phyloP scores from a whole-genome alignment of 2,797 vertebrate species.

The Lerista edwardsae region DNA sequence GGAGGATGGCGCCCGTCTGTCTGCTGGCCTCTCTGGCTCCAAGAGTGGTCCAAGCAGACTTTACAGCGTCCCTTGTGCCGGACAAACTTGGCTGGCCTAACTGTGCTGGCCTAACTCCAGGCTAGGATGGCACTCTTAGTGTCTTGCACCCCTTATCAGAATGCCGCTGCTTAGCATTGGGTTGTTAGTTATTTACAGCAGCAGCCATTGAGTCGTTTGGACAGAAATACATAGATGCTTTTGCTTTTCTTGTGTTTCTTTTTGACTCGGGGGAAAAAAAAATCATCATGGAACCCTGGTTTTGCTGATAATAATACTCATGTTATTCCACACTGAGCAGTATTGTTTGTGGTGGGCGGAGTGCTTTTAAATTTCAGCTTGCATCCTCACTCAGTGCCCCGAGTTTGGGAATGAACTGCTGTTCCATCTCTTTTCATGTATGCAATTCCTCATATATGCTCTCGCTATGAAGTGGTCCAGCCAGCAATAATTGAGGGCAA shows the following conservation, averaged over 20 bases:
- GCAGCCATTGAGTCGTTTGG: neutral
- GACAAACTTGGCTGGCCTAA: too few species aligned
- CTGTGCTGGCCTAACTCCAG: too few species aligned
- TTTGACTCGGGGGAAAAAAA: neutral
- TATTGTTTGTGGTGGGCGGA: neutral
- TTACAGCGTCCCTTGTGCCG: too few species aligned
- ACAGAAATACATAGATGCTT: neutral
- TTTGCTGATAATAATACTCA: neutral
- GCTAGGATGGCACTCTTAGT: too few species aligned
- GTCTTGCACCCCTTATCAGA: too few species aligned
- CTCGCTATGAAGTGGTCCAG: constrained; percentile 20
- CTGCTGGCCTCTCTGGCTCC: too few species aligned
- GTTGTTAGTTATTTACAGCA: neutral
- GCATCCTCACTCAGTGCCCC: neutral
- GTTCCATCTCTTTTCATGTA: constrained; percentile 22
- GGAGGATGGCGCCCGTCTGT: too few species aligned
- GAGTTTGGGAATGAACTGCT: neutral
- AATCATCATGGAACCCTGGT: neutral
- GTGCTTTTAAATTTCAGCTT: neutral
- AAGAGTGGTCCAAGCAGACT: too few species aligned
- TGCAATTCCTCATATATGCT: neutral
- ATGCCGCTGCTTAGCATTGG: too few species aligned
- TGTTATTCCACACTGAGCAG: neutral
- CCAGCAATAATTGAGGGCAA: constrained; percentile 30
- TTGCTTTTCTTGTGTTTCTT: neutral